These are phyloP conservation scores for Drosophila flavopinicola DNA, from an alignment of 2,888 invertebrate genomes.

Conservation along the genomic window DNA sequence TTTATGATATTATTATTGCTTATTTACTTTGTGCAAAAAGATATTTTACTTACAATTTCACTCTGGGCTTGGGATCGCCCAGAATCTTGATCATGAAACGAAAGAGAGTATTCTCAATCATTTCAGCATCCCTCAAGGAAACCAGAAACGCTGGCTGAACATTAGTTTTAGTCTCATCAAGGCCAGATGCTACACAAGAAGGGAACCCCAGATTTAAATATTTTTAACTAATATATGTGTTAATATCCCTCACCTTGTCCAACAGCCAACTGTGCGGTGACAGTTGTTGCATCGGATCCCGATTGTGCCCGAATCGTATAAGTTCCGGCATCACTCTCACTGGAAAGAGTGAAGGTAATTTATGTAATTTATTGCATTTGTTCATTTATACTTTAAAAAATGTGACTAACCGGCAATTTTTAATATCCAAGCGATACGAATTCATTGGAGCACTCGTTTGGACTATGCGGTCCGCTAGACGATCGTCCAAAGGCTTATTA, in stretches of 20 bases:
- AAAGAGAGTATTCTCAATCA: conserved; percentile 93
- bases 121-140: conserved; percentile 93
- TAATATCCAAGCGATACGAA: conserved; percentile 89
- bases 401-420: conserved; percentile 86
- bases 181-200: conserved; percentile 85
- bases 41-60: conserved; percentile 92
- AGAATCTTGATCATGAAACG: conserved; percentile 95
- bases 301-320: conserved; percentile 96
- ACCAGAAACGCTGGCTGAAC: conserved; percentile 94
- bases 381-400: neutral
- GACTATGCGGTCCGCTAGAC: conserved; percentile 89
- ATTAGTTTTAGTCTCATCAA: conserved; percentile 89
- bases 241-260: conserved; percentile 87
- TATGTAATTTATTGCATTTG: neutral
- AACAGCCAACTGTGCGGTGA: conserved; percentile 94
- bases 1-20: neutral
- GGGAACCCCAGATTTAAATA: neutral
- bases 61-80: conserved; percentile 94
- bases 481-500: conserved; percentile 91
- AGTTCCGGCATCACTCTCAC: conserved; percentile 92
- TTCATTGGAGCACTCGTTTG: conserved; percentile 87
- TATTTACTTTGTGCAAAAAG: too few relatives aligned
- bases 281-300: conserved; percentile 90
- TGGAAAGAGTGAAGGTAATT: conserved; percentile 45
- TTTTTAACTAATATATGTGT: too few relatives aligned